Evolutionary conservation across 2,113 vertebrate species (phyloP), one percentile per base, ranked within the genome.

Genomic region (Menidia beryllina): DNA sequence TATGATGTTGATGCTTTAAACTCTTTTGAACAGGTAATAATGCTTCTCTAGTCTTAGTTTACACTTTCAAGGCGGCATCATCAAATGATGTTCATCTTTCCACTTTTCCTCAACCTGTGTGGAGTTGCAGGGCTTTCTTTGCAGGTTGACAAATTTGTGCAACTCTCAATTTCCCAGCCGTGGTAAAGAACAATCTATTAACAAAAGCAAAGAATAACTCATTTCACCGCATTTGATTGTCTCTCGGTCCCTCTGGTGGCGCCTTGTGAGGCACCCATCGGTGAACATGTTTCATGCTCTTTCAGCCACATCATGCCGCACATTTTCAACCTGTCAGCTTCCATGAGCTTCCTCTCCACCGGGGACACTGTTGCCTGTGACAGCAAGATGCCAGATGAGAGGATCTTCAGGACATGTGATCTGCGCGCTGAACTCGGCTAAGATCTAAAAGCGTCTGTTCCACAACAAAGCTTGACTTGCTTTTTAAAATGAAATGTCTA

Each of bases 281-380:
- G 72, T 78, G 84, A 87, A 69, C 78, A 77, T 85, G 88, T 92
- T 92, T 92, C 88, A 92, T 89, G 91, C 91, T 92, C 81, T 71
- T 85, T 85, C 89, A 83, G 86, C 89, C 89, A 88, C 89, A 89
- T 92, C 89, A 92, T 91, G 77, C 70, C 17, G 75, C 85, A 89
- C 87, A 90, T 91, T 92, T 90, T 88, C 88, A 86, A 89, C 79
- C 86, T 90, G 89, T 88, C 91, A 89, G 78, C 86, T 66, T 90
- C 77, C 65, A 79, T 86, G 84, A 92, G 86, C 83, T 80, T 81
- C 71, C 27, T 59, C 69, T 72, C 83, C 87, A 81, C 86, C 54
- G 55, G 90, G 86, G 90, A 87, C 81, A 73, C 67, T 70, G 76
- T 68, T 79, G 81, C 56, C 36, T 69, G 61, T 70, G 59, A 64